Evolutionary conservation across 2,888 invertebrate species (phyloP).

Genomic region (Polydrusus cervinus): DNA sequence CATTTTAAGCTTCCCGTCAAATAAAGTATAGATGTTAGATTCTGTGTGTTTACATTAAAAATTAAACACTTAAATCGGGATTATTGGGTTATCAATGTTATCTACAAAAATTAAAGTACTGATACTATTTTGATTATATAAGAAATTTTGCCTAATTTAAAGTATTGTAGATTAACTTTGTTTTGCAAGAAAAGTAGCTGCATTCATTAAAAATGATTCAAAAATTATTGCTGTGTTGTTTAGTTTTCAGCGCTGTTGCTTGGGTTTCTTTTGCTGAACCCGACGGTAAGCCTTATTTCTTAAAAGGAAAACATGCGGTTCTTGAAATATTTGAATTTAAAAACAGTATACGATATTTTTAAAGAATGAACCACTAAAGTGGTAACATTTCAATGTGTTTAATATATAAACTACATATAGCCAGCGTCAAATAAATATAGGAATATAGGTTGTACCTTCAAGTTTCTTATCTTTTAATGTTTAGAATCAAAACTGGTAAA

Average conservation of each 20-base stretch:
- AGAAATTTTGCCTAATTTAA: background rate
- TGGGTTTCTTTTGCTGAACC: slow-evolving; percentile 12
- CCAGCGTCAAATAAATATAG: too few species aligned
- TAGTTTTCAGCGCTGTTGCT: background rate
- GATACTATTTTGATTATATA: background rate
- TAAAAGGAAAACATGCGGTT: background rate
- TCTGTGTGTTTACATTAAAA: background rate
- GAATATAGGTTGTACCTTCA: too few species aligned
- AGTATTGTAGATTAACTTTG: background rate
- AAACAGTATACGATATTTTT: too few species aligned
- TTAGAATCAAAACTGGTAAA: too few species aligned
- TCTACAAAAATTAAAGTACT: slow-evolving; percentile 1
- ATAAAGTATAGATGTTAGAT: too few species aligned
- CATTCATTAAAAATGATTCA: background rate
- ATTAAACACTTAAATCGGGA: slow-evolving; percentile 3
- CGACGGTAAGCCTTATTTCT: background rate
- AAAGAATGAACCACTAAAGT: too few species aligned
- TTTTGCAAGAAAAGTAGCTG: background rate
- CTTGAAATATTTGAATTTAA: background rate
- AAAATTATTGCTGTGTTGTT: background rate
- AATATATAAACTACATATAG: too few species aligned
- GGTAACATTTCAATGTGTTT: too few species aligned
- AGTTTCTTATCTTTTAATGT: too few species aligned
- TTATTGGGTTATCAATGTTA: background rate
- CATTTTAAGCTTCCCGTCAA: too few species aligned